These are phyloP conservation scores for Micropoecilia bifurca DNA, from an alignment of 2,797 vertebrate genomes.

Conservation along the genomic window DNA sequence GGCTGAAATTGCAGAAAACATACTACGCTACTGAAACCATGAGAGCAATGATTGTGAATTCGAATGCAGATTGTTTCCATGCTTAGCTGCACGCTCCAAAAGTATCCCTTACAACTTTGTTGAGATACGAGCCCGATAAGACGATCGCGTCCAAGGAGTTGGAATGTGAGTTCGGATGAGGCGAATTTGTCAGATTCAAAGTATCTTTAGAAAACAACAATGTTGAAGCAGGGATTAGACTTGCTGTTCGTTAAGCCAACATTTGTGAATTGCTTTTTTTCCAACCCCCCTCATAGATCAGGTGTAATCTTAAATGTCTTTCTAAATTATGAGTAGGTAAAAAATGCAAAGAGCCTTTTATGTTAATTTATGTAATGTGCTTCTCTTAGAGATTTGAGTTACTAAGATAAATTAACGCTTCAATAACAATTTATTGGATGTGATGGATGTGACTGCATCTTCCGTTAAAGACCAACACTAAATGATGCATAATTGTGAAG, in stretches of 20 bases:
- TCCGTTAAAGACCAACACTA: neutral
- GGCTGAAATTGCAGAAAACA: constrained; percentile 7
- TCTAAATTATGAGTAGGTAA: neutral
- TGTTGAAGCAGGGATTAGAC: neutral
- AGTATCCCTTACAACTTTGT: neutral
- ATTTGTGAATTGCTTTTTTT: neutral
- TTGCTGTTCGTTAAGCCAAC: neutral
- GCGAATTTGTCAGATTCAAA: neutral
- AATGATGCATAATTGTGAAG: neutral
- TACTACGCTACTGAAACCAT: constrained; percentile 1
- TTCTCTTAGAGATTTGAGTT: neutral
- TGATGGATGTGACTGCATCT: neutral
- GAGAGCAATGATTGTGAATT: neutral
- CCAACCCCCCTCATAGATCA: neutral
- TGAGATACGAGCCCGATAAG: neutral
- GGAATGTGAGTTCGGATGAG: neutral
- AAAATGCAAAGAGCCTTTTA: neutral
- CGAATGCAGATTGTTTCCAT: neutral
- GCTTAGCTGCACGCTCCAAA: neutral
- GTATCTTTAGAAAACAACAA: neutral
- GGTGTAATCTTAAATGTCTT: neutral
- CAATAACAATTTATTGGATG: too few species aligned
- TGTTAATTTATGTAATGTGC: neutral
- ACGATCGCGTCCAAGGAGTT: neutral
- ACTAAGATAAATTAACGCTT: neutral